These are phyloP conservation scores for Lasioglossum malachurum DNA, from an alignment of 2,888 invertebrate genomes.

Conservation along the genomic window DNA sequence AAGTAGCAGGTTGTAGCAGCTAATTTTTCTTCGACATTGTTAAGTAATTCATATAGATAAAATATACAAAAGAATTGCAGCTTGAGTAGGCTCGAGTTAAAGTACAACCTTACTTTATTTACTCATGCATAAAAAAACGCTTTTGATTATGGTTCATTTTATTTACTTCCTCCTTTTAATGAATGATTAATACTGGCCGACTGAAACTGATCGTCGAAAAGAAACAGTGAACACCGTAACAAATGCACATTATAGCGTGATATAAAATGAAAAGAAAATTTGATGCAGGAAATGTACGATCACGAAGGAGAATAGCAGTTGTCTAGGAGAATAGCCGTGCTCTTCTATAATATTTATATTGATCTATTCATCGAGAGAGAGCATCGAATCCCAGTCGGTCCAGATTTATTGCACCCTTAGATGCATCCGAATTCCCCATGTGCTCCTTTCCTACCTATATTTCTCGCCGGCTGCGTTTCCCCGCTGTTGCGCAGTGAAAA, in stretches of 20 bases:
- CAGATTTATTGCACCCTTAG: conserved; percentile 41
- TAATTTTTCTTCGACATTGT: too few relatives aligned
- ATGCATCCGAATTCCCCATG: conserved; percentile 44
- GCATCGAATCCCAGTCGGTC: conserved; percentile 20
- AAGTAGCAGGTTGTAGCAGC: too few relatives aligned
- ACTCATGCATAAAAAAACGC: too few relatives aligned
- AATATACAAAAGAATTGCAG: too few relatives aligned
- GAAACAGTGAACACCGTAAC: background rate
- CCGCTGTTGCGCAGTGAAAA: conserved; percentile 47
- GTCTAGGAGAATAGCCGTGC: conserved; percentile 3
- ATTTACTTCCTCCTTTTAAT: too few relatives aligned
- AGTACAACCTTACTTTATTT: too few relatives aligned
- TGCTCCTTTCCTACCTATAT: conserved; percentile 32
- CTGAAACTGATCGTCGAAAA: too few relatives aligned
- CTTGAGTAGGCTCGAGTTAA: too few relatives aligned
- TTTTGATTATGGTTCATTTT: too few relatives aligned
- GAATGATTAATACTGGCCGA: background rate
- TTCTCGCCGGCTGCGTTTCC: background rate
- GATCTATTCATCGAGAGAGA: background rate
- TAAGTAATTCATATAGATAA: too few relatives aligned
- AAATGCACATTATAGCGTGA: background rate
- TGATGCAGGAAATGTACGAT: background rate
- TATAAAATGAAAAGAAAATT: background rate
- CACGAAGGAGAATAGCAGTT: background rate
- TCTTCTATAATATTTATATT: conserved; percentile 9